phyloP scores from a whole-genome alignment of 2,113 vertebrate species.

The Pandion haliaetus region DNA sequence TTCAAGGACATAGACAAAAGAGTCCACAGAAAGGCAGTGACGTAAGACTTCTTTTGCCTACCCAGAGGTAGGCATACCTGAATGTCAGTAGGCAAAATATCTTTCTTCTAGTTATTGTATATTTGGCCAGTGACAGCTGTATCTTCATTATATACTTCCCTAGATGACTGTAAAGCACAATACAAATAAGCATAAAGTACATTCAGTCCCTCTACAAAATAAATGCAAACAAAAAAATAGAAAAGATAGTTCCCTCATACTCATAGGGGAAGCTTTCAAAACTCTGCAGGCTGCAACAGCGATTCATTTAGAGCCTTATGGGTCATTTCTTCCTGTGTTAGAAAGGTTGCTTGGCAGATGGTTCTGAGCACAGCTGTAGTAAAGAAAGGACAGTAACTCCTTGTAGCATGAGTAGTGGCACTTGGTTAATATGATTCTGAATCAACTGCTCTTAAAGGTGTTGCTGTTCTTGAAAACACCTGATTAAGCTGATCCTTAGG shows the following conservation, averaged over 20 bases:
- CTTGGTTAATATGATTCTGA: not conserved
- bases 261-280: not conserved
- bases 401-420: not conserved
- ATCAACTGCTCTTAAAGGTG: not conserved
- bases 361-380: not conserved
- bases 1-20: not conserved
- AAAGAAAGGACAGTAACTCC: not conserved
- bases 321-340: not conserved
- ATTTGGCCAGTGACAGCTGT: not conserved
- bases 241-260: not conserved
- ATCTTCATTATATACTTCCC: not conserved
- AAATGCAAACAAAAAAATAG: not conserved
- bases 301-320: not conserved
- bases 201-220: not conserved
- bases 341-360: not conserved
- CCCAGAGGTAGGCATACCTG: not conserved
- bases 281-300: not conserved
- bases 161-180: not conserved
- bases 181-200: not conserved
- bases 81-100: not conserved
- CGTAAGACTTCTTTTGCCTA: not conserved
- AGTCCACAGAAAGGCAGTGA: not conserved
- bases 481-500: not conserved
- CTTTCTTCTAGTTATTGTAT: not conserved
- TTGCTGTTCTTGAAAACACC: not conserved